phyloP scores from a whole-genome alignment of 1,140 invertebrate species.

The Chionoecetes opilio region DNA sequence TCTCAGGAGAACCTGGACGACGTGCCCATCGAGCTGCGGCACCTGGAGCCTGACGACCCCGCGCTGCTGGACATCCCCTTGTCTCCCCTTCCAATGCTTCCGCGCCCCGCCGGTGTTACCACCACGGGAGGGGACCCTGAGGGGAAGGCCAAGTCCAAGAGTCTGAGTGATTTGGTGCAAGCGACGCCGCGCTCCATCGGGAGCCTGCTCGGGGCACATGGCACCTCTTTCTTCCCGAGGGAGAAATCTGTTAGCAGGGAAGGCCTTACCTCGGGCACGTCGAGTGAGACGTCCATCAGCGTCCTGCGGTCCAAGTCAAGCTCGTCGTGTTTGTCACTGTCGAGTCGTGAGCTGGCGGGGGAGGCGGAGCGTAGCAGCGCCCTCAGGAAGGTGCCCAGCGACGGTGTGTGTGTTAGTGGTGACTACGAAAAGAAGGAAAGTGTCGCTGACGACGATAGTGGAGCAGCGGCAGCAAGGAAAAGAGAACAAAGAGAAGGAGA shows the following conservation, averaged over 20 bases:
- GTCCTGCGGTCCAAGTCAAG: conserved; percentile 82
- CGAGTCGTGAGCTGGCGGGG: conserved; percentile 52
- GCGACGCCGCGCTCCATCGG: conserved; percentile 60
- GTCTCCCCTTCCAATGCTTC: conserved; percentile 55
- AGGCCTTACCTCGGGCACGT: conserved; percentile 13
- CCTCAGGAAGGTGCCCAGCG: conserved; percentile 14
- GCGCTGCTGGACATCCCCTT: conserved; percentile 78
- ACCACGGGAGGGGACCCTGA: conserved; percentile 54
- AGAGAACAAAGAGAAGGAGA: background rate
- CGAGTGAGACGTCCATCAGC: conserved; percentile 76
- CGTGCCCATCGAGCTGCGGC: conserved; percentile 93
- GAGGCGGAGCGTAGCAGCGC: background rate
- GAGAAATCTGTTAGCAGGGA: conserved; percentile 73
- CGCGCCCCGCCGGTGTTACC: background rate
- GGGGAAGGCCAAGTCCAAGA: conserved; percentile 69
- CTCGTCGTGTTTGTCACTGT: conserved; percentile 79
- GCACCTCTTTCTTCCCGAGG: conserved; percentile 9
- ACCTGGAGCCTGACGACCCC: conserved; percentile 89
- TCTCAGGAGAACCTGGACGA: conserved; percentile 88
- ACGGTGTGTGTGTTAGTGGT: background rate
- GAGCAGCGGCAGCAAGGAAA: conserved; percentile 8
- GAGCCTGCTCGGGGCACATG: conserved; percentile 64
- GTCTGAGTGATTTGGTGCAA: conserved; percentile 65
- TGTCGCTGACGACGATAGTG: background rate
- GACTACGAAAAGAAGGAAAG: background rate